Evolutionary conservation across 2,797 vertebrate species (phyloP), one percentile per base, ranked within the genome.

Genomic region (Poeciliopsis infans): DNA sequence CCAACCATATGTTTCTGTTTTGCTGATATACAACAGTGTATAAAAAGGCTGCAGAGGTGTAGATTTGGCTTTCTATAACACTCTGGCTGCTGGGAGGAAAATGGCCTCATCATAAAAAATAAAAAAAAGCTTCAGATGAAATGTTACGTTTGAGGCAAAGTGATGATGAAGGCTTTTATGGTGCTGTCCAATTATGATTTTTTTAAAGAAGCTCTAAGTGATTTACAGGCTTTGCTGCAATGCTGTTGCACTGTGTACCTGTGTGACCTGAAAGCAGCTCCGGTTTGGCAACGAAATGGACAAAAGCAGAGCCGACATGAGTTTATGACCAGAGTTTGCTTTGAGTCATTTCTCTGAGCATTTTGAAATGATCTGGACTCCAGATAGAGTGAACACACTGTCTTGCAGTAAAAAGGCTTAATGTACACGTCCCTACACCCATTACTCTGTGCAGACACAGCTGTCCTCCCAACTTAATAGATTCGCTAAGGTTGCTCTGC

Each of bases 311-410:
- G 57, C 7, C 28, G 57, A 43, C 20, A 43, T 61, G 4, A 5
- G 47, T 83, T 88, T 77, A 85, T 85, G 84, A 83, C 75, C 71
- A 78, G 85, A 79, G 87, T 83, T 53, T 46, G 11, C 28, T 33
- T 59, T 31, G 43, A 76, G 45, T 66, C 20, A 66, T 84, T 81
- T 74, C 83, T 81, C 72, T 72, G 33, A 49, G 70, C 51, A 79
- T 79, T 66, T 64, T 39, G 73, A 85, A 75, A 80, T 59, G 64
- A 75, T 69, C 46, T 71, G 23, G 53, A 79, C 88, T 80, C 75
- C 51, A 53, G 11, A 51, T 6, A 25, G 45, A 53, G 28, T 73
- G 31, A 39, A 49, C 7, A 36, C 28, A 4, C 20, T 3, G 10
- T 25, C 51, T n/a, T 43, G 41, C 68, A 25, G 47, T 33, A 72